Base-by-base conservation (phyloP, 2,113 vertebrate genomes). In the Apeltes quadracus region DNA sequence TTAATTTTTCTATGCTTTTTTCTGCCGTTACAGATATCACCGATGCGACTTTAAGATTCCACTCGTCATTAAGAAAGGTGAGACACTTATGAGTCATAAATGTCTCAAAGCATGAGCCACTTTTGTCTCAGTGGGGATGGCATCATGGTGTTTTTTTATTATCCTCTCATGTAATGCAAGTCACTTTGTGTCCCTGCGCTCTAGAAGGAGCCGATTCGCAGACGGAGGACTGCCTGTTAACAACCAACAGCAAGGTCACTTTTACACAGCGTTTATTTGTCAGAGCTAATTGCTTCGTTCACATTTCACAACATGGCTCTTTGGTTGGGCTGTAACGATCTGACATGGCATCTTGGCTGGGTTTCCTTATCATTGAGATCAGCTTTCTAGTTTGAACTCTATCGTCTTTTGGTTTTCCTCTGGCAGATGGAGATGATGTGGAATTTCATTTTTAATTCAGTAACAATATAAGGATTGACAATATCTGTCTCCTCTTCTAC, bases 21-120 rank as follows among this genome's bases (percentile, higher is more conserved):
- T 59, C 58, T 89, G 76, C 91, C 51, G 76, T 88, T 89, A n/a
- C 86, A 99, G 98, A 93, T 99, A 99, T 78, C 97, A 99, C 93
- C 96, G 97, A 65, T 99, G 98, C 93, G 97, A 99, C 92, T 99
- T 99, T 92, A 98, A 95, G 92, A 99, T 99, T 90, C 96, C 98
- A 3, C 93, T 99, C 4, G 81, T 95, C 72, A 94, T 98, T 82
- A 98, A 98, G 88, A 94, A 94, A 95, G 97, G 98, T 98, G 69
- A 94, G 95, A 80, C 16, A 20, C 15, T 20, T 27, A 41, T 54
- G 38, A 41, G 18, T 44, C 46, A 23, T 12, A 23, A n/a, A 34
- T 54, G 9, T 43, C 11, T 18, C 15, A 29, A 29, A 29, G 11
- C 36, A 23, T 43, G n/a, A 75, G 12, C 2, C 14, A 22, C 5